Conservation (phyloP, 1,140 invertebrate species). For the Saccostrea cuccullata region DNA sequence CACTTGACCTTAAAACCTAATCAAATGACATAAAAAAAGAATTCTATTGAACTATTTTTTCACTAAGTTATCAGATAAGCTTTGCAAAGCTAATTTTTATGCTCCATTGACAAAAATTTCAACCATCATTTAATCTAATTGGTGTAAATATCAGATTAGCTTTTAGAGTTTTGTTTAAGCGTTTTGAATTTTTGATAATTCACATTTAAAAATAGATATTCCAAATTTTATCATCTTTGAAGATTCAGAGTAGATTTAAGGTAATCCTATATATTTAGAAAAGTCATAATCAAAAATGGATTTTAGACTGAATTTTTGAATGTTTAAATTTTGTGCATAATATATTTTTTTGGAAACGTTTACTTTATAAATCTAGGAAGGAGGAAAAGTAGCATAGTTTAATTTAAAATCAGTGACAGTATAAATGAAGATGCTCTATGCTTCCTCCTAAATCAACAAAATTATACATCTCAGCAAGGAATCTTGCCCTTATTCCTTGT, state of each 20-base stretch:
- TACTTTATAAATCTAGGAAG: no score
- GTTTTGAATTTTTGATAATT: neutral
- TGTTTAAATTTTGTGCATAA: no score
- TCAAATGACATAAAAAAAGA: neutral
- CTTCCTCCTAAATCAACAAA: no score
- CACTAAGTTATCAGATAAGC: neutral
- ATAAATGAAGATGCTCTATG: no score
- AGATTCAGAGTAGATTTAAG: neutral
- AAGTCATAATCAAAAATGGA: no score
- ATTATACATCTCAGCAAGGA: no score
- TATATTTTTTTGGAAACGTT: no score
- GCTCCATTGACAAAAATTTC: neutral
- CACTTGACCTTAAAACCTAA: neutral
- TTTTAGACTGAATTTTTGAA: no score
- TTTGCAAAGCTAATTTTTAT: neutral
- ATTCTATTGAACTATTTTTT: constrained; percentile 8
- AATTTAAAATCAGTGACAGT: no score
- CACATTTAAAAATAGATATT: neutral
- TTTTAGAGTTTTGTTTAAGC: neutral
- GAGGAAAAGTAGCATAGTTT: no score
- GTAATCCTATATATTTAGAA: neutral
- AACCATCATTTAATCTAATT: constrained; percentile 10
- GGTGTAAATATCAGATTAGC: neutral
- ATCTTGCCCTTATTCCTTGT: no score
- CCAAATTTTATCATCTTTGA: neutral